Base-by-base conservation (phyloP, 2,888 invertebrate species). In the Drosophila diplacantha region DNA sequence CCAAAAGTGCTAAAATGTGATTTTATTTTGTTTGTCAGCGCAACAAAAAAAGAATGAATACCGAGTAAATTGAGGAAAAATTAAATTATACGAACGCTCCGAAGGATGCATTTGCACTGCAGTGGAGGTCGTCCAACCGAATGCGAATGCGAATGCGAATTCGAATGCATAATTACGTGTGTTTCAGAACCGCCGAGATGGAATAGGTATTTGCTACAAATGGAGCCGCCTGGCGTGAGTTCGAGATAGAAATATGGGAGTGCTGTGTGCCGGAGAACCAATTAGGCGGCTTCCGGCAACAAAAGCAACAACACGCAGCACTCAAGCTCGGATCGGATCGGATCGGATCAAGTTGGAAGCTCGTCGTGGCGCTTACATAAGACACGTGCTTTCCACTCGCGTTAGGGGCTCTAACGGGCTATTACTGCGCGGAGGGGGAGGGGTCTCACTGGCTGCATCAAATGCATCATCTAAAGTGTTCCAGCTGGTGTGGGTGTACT, bases 1-100 rank as follows among this genome's bases (percentile, higher is more conserved):
- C 60, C 37, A 47, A 74, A 70, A 70, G 77, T 80, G 83, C 82
- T 82, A 77, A 82, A 82, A 75, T 60, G 65, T 65, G 54, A 55
- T 63, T 64, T 54, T 52, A 63, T 63, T 63, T 63, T 63, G 54
- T 64, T 61, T 63, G 65, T 44, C 63, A 65, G 63, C 64, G 65
- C 39, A 64, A 64, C 63, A 43, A 26, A 65, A 55, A 55, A 64
- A 38, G 7, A 35, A 16, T 18, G 54, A 53, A 32, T n/a, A 55
- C 41, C 31, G 44, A 46, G 56, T 64, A 65, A 66, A 50, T 26
- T 37, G 18, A 51, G 38, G 34, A 53, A 34, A 60, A 58, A 54
- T 70, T 60, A 49, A 60, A 56, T 59, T 62, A 32, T 53, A 51
- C 55, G 31, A 41, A 46, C 50, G 51, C 24, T 53, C 37, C 38